Evolutionary conservation across 2,113 vertebrate species (phyloP).

Genomic region (Cavia aperea): DNA sequence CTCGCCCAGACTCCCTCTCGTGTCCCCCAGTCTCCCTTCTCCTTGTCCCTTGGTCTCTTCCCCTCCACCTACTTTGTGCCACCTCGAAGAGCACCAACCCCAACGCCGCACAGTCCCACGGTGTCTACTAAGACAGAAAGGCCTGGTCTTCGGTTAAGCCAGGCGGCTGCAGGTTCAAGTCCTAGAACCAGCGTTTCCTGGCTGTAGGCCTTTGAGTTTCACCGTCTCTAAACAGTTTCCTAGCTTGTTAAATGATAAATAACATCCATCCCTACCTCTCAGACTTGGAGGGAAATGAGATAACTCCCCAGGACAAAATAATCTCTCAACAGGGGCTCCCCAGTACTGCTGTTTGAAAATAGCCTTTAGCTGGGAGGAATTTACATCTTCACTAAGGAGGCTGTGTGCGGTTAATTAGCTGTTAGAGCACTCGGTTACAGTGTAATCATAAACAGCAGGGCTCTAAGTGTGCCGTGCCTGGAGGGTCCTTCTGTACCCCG

Average conservation of each 20-base stretch:
- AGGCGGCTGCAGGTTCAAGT: background rate
- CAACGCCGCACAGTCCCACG: background rate
- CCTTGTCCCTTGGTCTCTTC: background rate
- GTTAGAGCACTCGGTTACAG: background rate
- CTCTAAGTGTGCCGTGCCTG: background rate
- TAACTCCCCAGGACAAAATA: background rate
- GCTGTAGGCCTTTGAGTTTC: background rate
- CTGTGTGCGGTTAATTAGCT: background rate
- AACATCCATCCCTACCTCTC: background rate
- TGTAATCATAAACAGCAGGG: background rate
- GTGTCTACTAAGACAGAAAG: background rate
- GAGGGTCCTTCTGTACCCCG: background rate
- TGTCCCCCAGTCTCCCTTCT: background rate
- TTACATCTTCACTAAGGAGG: background rate
- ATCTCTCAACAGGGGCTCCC: background rate
- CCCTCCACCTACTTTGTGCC: no score
- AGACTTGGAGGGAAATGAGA: background rate
- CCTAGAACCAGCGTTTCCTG: background rate
- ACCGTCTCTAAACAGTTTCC: background rate
- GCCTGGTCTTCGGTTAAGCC: background rate
- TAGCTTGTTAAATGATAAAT: background rate
- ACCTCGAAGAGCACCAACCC: background rate
- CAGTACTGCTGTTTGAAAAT: background rate
- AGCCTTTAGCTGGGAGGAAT: background rate
- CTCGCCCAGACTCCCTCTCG: no score